Conservation (phyloP, 2,888 invertebrate species). For the Melieria omissa region DNA sequence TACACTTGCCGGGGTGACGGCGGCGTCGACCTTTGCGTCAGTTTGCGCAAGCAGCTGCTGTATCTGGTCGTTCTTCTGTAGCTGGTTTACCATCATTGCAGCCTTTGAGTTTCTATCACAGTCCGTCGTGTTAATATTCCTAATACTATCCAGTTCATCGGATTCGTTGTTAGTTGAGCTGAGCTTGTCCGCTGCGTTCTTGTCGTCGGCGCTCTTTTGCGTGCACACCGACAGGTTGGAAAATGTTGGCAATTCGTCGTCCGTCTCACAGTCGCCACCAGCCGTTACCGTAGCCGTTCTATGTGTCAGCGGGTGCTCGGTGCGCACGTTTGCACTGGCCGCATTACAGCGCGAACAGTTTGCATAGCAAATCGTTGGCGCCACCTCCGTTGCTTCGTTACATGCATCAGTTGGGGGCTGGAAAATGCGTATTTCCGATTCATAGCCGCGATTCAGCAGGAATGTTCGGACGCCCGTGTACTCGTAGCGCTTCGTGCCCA, state of each 20-base stretch:
- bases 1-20: background rate
- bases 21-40: too few species aligned
- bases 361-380: conserved; percentile 51
- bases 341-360: conserved; percentile 54
- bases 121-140: conserved; percentile 3
- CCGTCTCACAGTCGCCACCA: background rate
- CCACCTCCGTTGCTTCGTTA: conserved; percentile 7
- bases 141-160: conserved; percentile 5
- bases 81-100: background rate
- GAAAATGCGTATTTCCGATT: conserved; percentile 72
- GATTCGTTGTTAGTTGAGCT: conserved; percentile 34
- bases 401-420: conserved; percentile 48
- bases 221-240: conserved; percentile 34
- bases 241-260: conserved; percentile 40
- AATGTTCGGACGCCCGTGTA: conserved; percentile 78
- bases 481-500: conserved; percentile 87
- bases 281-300: conserved; percentile 3
- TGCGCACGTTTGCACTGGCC: background rate
- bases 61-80: too few species aligned
- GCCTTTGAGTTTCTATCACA: conserved; percentile 26
- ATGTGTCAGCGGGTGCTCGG: background rate
- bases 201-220: background rate
- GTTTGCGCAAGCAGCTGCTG: background rate
- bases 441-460: conserved; percentile 73
- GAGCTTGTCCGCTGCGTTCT: background rate